phyloP scores from a whole-genome alignment of 2,113 vertebrate species.

The Lophura nycthemera region DNA sequence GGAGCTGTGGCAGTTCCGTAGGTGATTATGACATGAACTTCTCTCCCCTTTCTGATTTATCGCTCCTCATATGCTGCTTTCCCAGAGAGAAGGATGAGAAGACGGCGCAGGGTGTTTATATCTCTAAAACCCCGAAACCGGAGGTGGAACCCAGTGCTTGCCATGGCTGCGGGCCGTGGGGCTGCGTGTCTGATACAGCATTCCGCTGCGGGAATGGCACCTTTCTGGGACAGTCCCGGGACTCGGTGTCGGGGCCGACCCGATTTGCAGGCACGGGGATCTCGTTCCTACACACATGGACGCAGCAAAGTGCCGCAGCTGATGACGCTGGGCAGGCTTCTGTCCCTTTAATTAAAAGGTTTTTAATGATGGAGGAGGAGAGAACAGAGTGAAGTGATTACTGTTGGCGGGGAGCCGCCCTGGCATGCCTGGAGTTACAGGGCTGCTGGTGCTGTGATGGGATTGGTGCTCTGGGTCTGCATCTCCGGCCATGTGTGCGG shows the following conservation, averaged over 20 bases:
- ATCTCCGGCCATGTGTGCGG: accelerated
- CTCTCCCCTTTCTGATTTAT: background rate
- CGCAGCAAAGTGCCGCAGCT: accelerated
- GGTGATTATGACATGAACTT: background rate
- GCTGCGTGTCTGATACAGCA: background rate
- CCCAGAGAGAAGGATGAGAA: background rate
- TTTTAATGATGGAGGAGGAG: slow-evolving; percentile 17
- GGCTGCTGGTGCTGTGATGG: background rate
- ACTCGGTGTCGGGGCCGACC: background rate
- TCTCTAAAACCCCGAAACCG: background rate
- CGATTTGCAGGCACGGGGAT: accelerated
- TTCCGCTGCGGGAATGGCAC: background rate
- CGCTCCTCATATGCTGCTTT: background rate
- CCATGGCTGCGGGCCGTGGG: accelerated
- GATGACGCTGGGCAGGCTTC: background rate
- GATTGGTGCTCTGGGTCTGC: accelerated
- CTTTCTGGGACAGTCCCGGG: accelerated
- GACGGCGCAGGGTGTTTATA: accelerated
- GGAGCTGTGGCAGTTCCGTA: background rate
- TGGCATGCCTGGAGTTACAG: background rate
- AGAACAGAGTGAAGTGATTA: background rate
- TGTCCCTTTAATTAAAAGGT: background rate
- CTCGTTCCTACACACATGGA: background rate
- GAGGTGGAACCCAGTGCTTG: accelerated
- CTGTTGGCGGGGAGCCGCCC: background rate